Evolutionary conservation across 2,888 invertebrate species (phyloP), one percentile per base, ranked within the genome.

Genomic region (Aphidius colemani): DNA sequence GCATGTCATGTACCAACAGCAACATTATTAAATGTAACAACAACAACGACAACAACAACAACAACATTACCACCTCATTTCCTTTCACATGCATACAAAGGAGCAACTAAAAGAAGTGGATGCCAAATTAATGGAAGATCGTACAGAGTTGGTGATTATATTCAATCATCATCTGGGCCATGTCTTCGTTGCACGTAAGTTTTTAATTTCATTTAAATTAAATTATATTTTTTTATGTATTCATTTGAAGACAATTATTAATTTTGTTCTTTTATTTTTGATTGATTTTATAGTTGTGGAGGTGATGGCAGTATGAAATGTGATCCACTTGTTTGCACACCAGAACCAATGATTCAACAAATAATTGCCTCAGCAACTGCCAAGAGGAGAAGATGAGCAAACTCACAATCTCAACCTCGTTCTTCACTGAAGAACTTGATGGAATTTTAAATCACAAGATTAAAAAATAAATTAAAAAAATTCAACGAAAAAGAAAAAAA

Each of bases 171-270:
- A 60, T 95, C 95, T 75, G 95, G 95, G 76, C 95, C 96, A 78
- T 96, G 96, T 85, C 90, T 95, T 84, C 90, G 93, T 82, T 96
- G 96, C 94, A 92, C 90, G 95, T 96, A 87, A 92, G 93, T 92
- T 67, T 39, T 53, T 18, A 18, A 2, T 18, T 18, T 18, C 1
- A 18, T 13, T 13, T 13, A 30, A 3, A 30, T 30, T 30, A 50
- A 59, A 53, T 13, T 43, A 63, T 3, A n/a, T 46, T 7, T 40
- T 40, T 49, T 51, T 55, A 39, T 66, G 44, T 5, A 40, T 63
- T 48, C 8, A 9, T 30, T 7, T 59, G 45, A 46, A 46, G 40
- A 8, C 30, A 3, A 59, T 13, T 18, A 62, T 41, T 41, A 39
- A 58, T 59, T 41, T 39, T 43, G 40, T 53, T 30, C 5, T 30